Conservation (phyloP, 1,140 invertebrate species). For the Trichonephila clavipes region DNA sequence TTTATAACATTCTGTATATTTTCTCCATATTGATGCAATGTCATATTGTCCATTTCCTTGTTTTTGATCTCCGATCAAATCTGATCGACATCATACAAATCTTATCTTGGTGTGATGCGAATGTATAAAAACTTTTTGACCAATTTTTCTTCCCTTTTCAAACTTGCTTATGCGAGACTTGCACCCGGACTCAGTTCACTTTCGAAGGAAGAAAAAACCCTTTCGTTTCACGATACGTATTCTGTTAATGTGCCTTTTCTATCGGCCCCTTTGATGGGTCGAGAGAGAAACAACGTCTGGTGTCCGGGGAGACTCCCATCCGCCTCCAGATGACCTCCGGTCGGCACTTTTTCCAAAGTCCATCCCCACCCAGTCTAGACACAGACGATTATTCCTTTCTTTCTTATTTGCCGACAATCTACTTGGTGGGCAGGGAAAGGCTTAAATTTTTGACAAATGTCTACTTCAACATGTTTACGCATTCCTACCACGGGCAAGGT, state of each 20-base stretch:
- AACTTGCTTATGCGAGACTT: not conserved
- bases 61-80: too few species aligned
- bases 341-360: constrained; percentile 44
- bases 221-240: not conserved
- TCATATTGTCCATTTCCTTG: too few species aligned
- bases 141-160: not conserved
- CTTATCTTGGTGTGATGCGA: too few species aligned
- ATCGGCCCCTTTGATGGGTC: constrained; percentile 39
- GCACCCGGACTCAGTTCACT: not conserved
- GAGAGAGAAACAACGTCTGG: constrained; percentile 29
- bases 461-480: constrained; percentile 15
- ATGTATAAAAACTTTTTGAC: not conserved
- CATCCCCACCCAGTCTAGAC: constrained; percentile 64
- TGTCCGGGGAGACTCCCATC: constrained; percentile 23
- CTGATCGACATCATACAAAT: too few species aligned
- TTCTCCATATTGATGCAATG: too few species aligned
- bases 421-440: constrained; percentile 13
- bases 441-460: constrained; percentile 39
- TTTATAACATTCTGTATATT: too few species aligned
- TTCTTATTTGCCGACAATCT: constrained; percentile 25
- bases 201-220: not conserved
- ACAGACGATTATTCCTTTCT: constrained; percentile 42
- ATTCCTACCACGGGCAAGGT: not conserved
- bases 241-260: constrained; percentile 5
- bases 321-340: constrained; percentile 54